These are phyloP conservation scores for Vimba vimba DNA, from an alignment of 2,113 vertebrate species.

Conservation along the genomic window DNA sequence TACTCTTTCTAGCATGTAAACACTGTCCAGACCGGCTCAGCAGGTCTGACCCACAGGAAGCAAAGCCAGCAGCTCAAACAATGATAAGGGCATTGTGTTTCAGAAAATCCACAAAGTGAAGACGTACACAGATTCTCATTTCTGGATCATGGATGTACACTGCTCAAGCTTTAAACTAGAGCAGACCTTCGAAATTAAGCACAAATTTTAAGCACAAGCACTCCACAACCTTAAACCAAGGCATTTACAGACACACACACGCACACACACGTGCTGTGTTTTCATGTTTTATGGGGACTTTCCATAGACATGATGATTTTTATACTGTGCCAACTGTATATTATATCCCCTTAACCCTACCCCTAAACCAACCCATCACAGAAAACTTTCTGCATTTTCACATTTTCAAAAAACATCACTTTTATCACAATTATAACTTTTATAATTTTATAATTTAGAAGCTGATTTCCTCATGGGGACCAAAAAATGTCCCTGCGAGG, in stretches of 20 bases:
- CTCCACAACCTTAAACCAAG: not conserved
- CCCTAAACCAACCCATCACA: too few species aligned
- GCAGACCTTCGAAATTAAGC: not conserved
- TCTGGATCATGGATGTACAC: not conserved
- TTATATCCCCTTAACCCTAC: too few species aligned
- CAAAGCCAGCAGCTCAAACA: conserved; percentile 20
- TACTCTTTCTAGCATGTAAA: not conserved
- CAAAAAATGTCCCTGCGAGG: too few species aligned
- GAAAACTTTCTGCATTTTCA: too few species aligned
- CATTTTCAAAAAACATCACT: too few species aligned
- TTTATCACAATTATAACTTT: too few species aligned
- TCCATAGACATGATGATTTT: too few species aligned
- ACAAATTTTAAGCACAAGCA: not conserved
- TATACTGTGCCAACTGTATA: too few species aligned
- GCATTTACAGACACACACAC: not conserved
- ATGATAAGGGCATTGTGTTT: conserved; percentile 17
- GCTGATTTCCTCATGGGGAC: too few species aligned
- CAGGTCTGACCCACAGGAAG: conserved; percentile 24
- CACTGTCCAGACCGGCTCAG: conserved; percentile 13
- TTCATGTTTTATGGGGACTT: too few species aligned
- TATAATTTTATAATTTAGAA: too few species aligned
- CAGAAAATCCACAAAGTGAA: not conserved
- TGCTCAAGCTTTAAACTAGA: not conserved
- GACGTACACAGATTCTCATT: not conserved
- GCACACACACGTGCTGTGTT: too few species aligned